phyloP scores from a whole-genome alignment of 2,888 invertebrate species.

The Incurvaria masculella region DNA sequence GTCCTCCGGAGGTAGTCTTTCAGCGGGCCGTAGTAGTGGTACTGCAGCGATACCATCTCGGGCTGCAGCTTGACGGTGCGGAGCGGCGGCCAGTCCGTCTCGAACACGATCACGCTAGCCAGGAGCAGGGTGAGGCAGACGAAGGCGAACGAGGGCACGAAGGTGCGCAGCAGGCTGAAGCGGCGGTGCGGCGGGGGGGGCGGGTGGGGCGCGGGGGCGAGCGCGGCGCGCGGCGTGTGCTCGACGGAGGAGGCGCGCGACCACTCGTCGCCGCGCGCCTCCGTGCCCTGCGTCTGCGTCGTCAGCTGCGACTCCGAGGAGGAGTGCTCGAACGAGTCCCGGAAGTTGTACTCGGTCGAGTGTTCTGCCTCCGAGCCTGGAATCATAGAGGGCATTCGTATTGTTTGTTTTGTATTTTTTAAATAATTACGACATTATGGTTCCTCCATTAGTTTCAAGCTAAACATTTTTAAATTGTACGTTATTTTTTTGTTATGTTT shows the following conservation, averaged over 20 bases:
- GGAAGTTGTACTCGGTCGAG: constrained; percentile 66
- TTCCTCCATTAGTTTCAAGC: too few species aligned
- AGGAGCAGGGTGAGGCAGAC: constrained; percentile 67
- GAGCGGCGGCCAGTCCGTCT: constrained; percentile 73
- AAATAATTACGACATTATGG: too few species aligned
- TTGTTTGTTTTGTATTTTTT: too few species aligned
- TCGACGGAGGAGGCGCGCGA: constrained; percentile 46
- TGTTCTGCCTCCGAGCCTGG: constrained; percentile 36
- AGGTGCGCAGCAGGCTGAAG: constrained; percentile 67
- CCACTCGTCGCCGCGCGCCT: constrained; percentile 22
- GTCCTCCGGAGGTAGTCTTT: constrained; percentile 72
- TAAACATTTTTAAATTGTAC: too few species aligned
- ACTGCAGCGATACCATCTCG: constrained; percentile 70
- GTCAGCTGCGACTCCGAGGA: constrained; percentile 72
- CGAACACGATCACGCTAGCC: constrained; percentile 69
- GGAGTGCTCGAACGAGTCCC: constrained; percentile 76
- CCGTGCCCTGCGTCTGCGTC: constrained; percentile 40
- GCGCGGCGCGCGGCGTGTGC: constrained; percentile 34
- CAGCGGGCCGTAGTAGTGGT: constrained; percentile 80
- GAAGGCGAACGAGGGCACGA: constrained; percentile 74
- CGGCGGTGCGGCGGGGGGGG: constrained; percentile 28
- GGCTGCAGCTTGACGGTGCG: constrained; percentile 69
- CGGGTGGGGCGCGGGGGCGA: constrained; percentile 16
- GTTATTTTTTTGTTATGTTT: too few species aligned
- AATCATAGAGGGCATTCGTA: too few species aligned